phyloP scores from a whole-genome alignment of 30 jellyfish, hydroid and myxozoan genomes.

The Rhopilema esculentum region DNA sequence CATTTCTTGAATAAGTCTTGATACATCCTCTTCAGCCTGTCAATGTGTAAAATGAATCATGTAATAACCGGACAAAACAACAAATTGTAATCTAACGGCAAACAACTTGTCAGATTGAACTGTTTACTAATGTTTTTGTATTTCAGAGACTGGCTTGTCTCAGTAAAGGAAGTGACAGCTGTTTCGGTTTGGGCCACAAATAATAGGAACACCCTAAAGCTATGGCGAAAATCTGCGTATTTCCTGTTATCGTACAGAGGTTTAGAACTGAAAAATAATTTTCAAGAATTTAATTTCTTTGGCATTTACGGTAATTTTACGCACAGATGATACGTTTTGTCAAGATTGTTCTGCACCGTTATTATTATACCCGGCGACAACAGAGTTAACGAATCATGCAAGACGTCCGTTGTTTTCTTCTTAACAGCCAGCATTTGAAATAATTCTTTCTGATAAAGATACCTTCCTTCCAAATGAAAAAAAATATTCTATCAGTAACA shows the following conservation, averaged over 20 bases:
- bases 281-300: not conserved
- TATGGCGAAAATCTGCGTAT: not conserved
- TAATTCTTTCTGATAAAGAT: too few species aligned
- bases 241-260: not conserved
- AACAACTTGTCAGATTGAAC: not conserved
- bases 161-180: not conserved
- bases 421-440: too few species aligned
- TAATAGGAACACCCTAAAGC: not conserved
- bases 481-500: too few species aligned
- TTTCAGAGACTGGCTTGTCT: not conserved
- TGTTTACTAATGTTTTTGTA: not conserved
- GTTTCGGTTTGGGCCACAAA: not conserved
- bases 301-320: not conserved
- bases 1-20: slow-evolving; percentile 75
- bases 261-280: not conserved
- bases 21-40: slow-evolving; percentile 94
- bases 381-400: not conserved
- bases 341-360: not conserved
- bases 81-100: too few species aligned
- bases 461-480: too few species aligned
- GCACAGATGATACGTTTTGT: not conserved
- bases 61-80: not conserved
- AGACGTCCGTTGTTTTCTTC: too few species aligned
- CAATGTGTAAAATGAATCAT: not conserved
- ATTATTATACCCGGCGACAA: not conserved